Conservation (phyloP, 2,113 vertebrate genomes). For the Reinhardtius hippoglossoides region DNA sequence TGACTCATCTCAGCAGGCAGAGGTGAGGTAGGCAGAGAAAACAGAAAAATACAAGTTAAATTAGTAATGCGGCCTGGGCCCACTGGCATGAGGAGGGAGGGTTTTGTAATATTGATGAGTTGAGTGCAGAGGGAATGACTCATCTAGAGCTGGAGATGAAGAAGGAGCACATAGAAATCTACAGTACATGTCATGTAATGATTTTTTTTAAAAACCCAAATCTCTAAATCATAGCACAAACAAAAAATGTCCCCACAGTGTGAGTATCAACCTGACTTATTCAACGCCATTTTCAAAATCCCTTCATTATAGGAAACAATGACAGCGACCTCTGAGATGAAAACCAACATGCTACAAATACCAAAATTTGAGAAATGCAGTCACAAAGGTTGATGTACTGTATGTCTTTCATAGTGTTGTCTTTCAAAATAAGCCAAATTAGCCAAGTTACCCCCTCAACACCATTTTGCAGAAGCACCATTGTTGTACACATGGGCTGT, state of each 20-base stretch:
- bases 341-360: too few species aligned
- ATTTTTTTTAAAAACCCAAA: not conserved
- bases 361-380: too few species aligned
- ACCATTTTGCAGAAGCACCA: not conserved
- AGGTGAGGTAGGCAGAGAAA: slow-evolving; percentile 54
- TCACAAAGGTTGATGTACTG: too few species aligned
- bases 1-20: slow-evolving; percentile 28
- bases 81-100: slow-evolving; percentile 52
- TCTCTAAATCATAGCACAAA: not conserved
- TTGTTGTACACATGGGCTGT: not conserved
- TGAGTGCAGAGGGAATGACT: slow-evolving; percentile 67
- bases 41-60: slow-evolving; percentile 79
- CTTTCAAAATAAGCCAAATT: not conserved
- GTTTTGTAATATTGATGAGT: slow-evolving; percentile 81
- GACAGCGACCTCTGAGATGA: not conserved
- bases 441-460: not conserved
- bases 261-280: too few species aligned
- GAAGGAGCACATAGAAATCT: slow-evolving; percentile 27
- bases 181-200: slow-evolving; percentile 16
- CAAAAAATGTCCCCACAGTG: not conserved
- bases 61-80: slow-evolving; percentile 76
- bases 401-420: not conserved
- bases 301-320: too few species aligned
- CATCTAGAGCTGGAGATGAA: slow-evolving; percentile 54
- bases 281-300: too few species aligned